Evolutionary conservation across 2,888 invertebrate genomes (phyloP).

Genomic region (Fissipunctia ypsillon): DNA sequence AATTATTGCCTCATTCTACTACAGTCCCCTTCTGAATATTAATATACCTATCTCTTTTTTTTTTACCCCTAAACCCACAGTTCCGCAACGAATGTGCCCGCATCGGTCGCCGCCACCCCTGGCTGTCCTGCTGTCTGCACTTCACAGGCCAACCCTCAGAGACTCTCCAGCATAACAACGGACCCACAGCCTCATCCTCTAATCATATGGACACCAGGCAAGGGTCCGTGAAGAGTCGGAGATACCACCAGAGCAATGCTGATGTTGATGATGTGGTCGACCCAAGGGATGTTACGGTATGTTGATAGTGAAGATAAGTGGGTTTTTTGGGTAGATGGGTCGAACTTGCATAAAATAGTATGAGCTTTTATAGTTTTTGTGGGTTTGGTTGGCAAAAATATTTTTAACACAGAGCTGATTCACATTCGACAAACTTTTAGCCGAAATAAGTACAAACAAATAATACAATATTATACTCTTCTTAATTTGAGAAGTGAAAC

Average conservation of each 20-base stretch:
- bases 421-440: too few species aligned
- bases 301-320: slow-evolving; percentile 27
- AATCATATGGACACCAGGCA: slow-evolving; percentile 84
- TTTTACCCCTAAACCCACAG: slow-evolving; percentile 64
- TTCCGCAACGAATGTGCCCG: slow-evolving; percentile 88
- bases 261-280: slow-evolving; percentile 83
- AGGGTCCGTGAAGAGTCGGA: slow-evolving; percentile 82
- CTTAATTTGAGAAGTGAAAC: not conserved
- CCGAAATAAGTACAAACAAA: not conserved
- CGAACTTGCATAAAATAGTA: slow-evolving; percentile 21
- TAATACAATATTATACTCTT: not conserved
- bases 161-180: slow-evolving; percentile 70
- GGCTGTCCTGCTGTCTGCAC: slow-evolving; percentile 86
- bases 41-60: too few species aligned
- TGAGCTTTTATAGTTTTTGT: too few species aligned
- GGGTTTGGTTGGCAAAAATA: too few species aligned
- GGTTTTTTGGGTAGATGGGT: not conserved
- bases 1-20: too few species aligned
- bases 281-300: slow-evolving; percentile 86
- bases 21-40: too few species aligned
- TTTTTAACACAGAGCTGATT: too few species aligned
- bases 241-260: slow-evolving; percentile 83
- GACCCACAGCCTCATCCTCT: slow-evolving; percentile 77
- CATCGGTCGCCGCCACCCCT: slow-evolving; percentile 83
- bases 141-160: slow-evolving; percentile 77